A percentile compares a stretch with the other conserved stretches of the same genome.
phyloP scores from a whole-genome alignment of 2,797 vertebrate genomes.

The Darevskia mixta region DNA sequence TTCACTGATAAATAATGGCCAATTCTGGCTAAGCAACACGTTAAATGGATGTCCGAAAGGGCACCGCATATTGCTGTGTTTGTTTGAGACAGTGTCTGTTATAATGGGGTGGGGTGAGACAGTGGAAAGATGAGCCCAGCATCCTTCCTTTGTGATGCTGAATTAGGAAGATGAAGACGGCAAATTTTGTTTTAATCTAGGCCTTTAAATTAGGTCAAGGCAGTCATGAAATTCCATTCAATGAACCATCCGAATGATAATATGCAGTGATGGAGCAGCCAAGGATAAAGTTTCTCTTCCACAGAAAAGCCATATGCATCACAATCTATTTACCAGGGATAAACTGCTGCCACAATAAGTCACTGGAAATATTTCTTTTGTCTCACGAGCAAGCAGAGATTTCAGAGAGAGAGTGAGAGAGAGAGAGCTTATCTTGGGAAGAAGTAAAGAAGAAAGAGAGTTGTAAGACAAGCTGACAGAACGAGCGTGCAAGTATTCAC shows the following conservation, averaged over 20 bases:
- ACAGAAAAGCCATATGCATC: slow-evolving; percentile 47
- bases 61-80: background rate
- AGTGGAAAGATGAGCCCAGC: background rate
- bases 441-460: background rate
- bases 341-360: slow-evolving; percentile 44
- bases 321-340: slow-evolving; percentile 64
- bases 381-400: slow-evolving; percentile 19
- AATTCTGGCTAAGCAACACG: background rate
- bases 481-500: too few relatives aligned
- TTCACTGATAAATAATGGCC: background rate
- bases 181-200: slow-evolving; percentile 9
- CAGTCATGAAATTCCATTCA: slow-evolving; percentile 56
- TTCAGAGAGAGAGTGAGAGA: slow-evolving; percentile 20
- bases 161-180: slow-evolving; percentile 26
- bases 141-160: slow-evolving; percentile 33
- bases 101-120: background rate
- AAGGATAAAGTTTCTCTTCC: slow-evolving; percentile 67
- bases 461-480: background rate
- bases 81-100: background rate
- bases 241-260: slow-evolving; percentile 64
- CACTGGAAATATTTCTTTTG: slow-evolving; percentile 38
- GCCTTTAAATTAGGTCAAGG: slow-evolving; percentile 45
- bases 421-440: background rate
- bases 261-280: slow-evolving; percentile 55
- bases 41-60: background rate